Evolutionary conservation across 2,797 vertebrate species (phyloP).

Genomic region (Syndactyla subalaris): DNA sequence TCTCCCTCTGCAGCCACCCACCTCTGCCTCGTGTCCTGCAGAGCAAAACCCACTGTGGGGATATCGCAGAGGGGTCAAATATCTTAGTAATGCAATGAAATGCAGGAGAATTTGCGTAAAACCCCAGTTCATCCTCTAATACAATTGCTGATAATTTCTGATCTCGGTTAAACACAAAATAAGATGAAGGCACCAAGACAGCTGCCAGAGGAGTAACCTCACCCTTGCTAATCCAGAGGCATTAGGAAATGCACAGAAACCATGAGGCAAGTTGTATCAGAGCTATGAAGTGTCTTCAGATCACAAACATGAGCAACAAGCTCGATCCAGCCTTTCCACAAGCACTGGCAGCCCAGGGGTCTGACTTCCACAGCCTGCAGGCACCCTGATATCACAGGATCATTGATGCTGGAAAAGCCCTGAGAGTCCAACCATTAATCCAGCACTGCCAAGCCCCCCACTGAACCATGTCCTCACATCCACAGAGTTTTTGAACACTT

Average conservation of each 20-base stretch:
- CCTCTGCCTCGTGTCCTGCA: background rate
- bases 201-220: background rate
- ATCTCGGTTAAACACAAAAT: background rate
- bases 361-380: background rate
- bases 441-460: background rate
- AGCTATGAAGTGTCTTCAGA: background rate
- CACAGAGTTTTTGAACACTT: background rate
- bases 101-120: background rate
- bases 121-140: background rate
- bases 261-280: background rate
- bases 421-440: background rate
- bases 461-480: background rate
- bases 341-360: fast-evolving
- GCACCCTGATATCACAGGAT: fast-evolving
- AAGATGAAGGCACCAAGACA: fast-evolving
- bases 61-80: background rate
- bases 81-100: background rate
- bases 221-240: background rate
- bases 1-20: background rate
- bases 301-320: fast-evolving
- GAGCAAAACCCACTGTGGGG: background rate
- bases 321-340: background rate
- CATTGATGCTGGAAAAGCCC: background rate
- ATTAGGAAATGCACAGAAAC: background rate
- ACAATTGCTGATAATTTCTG: background rate